phyloP scores from a whole-genome alignment of 37 sponge, comb jelly and placozoan species.

The Spongilla lacustris region DNA sequence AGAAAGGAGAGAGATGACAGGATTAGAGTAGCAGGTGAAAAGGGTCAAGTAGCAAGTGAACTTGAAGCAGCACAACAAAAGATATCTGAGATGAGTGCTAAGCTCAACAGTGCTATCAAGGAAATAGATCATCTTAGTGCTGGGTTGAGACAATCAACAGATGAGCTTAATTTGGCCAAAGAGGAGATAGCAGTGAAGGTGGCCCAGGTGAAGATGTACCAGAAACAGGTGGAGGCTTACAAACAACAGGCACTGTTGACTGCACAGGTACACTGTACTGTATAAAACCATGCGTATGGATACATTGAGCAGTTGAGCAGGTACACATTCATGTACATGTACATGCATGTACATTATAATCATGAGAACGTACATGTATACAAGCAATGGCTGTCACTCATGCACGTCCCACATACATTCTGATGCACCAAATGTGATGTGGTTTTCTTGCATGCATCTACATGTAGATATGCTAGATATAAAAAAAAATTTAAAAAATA shows the following conservation, averaged over 20 bases:
- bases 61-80: neutral
- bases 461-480: too few species aligned
- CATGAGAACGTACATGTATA: too few species aligned
- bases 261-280: neutral
- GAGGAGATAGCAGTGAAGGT: constrained; percentile 1
- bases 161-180: neutral
- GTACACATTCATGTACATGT: too few species aligned
- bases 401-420: too few species aligned
- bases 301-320: too few species aligned
- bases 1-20: neutral
- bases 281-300: too few species aligned
- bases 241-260: neutral
- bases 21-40: neutral
- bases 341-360: too few species aligned
- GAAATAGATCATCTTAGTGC: neutral
- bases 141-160: neutral
- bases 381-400: too few species aligned
- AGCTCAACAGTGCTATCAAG: neutral
- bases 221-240: neutral
- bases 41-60: neutral
- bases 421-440: too few species aligned
- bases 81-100: neutral
- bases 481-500: too few species aligned
- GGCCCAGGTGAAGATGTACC: neutral
- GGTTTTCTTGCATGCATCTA: too few species aligned